A percentile compares a stretch with the other conserved stretches of the same genome.
Evolutionary conservation across 2,113 vertebrate genomes (phyloP).

Genomic region (Centrocercus urophasianus): DNA sequence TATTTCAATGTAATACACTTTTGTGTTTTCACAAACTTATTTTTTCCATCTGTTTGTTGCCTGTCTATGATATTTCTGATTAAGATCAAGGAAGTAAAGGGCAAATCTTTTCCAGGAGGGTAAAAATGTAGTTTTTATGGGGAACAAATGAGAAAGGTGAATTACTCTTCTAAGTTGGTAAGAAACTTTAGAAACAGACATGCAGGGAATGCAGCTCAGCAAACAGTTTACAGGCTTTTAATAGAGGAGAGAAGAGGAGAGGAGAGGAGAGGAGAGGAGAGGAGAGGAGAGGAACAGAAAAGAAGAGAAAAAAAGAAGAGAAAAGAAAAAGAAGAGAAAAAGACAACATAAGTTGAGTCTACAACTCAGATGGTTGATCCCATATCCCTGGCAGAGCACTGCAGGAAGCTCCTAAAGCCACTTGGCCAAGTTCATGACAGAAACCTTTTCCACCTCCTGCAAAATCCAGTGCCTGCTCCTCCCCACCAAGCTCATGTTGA

Average conservation of each 20-base stretch:
- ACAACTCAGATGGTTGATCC: not conserved
- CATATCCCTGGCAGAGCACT: not conserved
- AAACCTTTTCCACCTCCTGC: not conserved
- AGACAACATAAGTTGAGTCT: not conserved
- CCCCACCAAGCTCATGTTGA: not conserved
- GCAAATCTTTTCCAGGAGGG: conserved; percentile 16
- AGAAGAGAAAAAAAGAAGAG: too few relatives aligned
- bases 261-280: too few relatives aligned
- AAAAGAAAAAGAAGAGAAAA: too few relatives aligned
- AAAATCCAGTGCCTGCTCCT: not conserved
- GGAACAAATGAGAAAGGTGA: conserved; percentile 27
- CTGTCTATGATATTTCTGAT: conserved; percentile 38
- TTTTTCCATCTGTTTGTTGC: conserved; percentile 52
- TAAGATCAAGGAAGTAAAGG: conserved; percentile 46
- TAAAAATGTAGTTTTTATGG: conserved; percentile 29
- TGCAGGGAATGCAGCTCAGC: not conserved
- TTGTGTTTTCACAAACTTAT: not conserved
- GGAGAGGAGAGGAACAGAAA: too few relatives aligned
- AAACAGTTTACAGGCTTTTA: not conserved
- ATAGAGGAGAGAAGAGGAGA: not conserved
- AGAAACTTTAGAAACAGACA: conserved; percentile 35
- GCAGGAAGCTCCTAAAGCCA: not conserved
- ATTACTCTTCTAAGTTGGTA: not conserved
- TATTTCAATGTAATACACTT: conserved; percentile 42
- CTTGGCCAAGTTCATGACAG: not conserved